Evolutionary conservation across 1,140 invertebrate species (phyloP).

Genomic region (Aphidius gifuensis): DNA sequence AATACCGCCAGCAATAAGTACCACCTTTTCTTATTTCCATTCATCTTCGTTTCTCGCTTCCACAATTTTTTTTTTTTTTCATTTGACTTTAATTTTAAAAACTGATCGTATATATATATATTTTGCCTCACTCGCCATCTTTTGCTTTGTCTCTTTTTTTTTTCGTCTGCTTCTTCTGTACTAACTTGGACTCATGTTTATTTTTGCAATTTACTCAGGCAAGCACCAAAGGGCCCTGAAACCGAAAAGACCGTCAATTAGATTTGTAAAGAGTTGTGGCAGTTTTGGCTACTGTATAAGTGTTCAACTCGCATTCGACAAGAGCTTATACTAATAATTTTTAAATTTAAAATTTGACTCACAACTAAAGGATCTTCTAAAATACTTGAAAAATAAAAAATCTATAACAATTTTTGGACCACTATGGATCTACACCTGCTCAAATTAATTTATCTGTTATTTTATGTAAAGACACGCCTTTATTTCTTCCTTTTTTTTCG

Average conservation of each 20-base stretch:
- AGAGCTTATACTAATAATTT: slow-evolving; percentile 1
- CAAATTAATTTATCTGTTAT: neutral
- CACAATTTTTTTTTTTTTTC: slow-evolving; percentile 27
- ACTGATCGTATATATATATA: too few relatives aligned
- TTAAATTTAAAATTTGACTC: neutral
- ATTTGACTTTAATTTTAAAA: neutral
- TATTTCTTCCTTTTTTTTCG: neutral
- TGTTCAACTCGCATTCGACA: slow-evolving; percentile 28
- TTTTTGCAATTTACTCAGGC: slow-evolving; percentile 52
- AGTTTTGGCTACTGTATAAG: slow-evolving; percentile 53
- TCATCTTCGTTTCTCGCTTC: slow-evolving; percentile 14
- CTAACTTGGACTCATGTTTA: slow-evolving; percentile 40
- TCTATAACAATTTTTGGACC: neutral
- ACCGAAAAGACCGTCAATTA: slow-evolving; percentile 50
- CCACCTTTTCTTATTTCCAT: slow-evolving; percentile 9
- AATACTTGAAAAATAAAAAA: too few relatives aligned
- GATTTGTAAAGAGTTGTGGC: slow-evolving; percentile 44
- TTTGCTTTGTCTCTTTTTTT: slow-evolving; percentile 26
- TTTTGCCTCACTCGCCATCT: too few relatives aligned
- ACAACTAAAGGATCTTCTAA: slow-evolving; percentile 23
- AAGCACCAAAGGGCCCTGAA: slow-evolving; percentile 25
- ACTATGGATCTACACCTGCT: slow-evolving; percentile 1
- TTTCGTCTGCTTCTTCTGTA: slow-evolving; percentile 8
- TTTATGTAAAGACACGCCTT: neutral
- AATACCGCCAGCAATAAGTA: too few relatives aligned